Conservation (phyloP, 2,113 vertebrate genomes). For the Spea multiplicata region DNA sequence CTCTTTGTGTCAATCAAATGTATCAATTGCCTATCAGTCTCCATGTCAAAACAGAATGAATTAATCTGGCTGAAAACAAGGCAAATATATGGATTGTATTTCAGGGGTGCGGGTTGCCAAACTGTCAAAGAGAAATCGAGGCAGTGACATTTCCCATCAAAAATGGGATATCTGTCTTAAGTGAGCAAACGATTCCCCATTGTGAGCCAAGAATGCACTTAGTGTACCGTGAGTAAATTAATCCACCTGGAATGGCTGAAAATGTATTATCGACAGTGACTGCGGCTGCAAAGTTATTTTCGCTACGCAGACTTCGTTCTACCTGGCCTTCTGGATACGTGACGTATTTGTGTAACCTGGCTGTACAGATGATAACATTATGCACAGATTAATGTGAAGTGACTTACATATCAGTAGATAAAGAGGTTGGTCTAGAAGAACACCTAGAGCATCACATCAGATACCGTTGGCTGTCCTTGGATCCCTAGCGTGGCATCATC, state of each 20-base stretch:
- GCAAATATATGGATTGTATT: conserved; percentile 80
- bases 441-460: too few relatives aligned
- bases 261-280: conserved; percentile 71
- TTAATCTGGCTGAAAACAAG: conserved; percentile 81
- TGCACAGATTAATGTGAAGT: neutral
- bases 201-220: conserved; percentile 97
- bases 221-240: conserved; percentile 86
- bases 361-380: neutral
- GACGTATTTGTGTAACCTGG: conserved; percentile 25
- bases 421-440: neutral
- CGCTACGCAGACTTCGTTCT: conserved; percentile 3
- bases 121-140: conserved; percentile 78
- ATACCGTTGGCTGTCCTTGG: too few relatives aligned
- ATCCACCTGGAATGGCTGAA: conserved; percentile 83
- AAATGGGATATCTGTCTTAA: conserved; percentile 92
- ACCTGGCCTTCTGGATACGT: conserved; percentile 23
- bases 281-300: conserved; percentile 59
- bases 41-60: conserved; percentile 83
- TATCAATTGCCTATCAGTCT: conserved; percentile 87
- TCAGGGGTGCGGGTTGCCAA: conserved; percentile 78
- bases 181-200: conserved; percentile 71
- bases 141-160: conserved; percentile 81
- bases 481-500: neutral
- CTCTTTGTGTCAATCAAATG: conserved; percentile 87
- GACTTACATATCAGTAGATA: neutral